Evolutionary conservation across 2,797 vertebrate species (phyloP).

Genomic region (Pangasius macronema): DNA sequence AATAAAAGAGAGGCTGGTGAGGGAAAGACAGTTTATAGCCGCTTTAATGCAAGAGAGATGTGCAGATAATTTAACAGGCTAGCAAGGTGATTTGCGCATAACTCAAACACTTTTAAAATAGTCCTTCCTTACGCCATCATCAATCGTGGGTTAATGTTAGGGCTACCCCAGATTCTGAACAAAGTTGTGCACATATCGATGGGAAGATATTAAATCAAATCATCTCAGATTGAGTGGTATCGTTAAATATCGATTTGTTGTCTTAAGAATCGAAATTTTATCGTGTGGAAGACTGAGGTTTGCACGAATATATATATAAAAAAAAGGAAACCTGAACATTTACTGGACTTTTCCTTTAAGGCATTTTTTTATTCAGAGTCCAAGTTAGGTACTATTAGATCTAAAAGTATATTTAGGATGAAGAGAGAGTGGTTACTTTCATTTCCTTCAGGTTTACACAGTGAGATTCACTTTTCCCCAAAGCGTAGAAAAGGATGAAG

Average conservation of each 20-base stretch:
- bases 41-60: background rate
- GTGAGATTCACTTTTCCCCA: conserved; percentile 16
- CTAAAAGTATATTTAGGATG: background rate
- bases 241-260: background rate
- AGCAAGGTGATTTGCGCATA: background rate
- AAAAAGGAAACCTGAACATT: background rate
- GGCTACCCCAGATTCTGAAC: background rate
- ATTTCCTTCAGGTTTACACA: background rate
- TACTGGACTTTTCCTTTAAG: background rate
- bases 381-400: background rate
- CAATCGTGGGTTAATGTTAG: background rate
- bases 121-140: background rate
- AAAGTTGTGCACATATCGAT: background rate
- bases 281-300: background rate
- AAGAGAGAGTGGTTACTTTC: background rate
- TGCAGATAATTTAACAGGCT: background rate
- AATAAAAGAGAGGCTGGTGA: no score
- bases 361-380: background rate
- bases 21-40: background rate
- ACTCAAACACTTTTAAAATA: background rate
- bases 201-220: background rate
- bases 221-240: background rate
- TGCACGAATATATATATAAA: background rate
- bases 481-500: conserved; percentile 12
- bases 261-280: background rate